phyloP scores from a whole-genome alignment of 2,888 invertebrate species.

The Heliconius ismenius region DNA sequence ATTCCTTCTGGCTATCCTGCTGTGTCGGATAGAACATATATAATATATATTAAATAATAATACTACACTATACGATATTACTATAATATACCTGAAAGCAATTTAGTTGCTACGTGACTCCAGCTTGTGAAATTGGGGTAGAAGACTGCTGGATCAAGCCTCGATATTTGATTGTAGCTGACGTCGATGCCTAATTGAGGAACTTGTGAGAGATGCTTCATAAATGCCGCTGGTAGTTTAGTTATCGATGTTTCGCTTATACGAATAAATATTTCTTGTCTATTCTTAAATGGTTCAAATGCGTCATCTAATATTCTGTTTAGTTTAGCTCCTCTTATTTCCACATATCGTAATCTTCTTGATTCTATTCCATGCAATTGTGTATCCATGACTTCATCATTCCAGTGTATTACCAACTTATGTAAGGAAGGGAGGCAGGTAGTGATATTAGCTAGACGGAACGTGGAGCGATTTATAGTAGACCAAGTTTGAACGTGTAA shows the following conservation, averaged over 20 bases:
- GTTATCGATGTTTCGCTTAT: constrained; percentile 90
- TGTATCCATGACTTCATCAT: constrained; percentile 87
- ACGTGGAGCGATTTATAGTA: constrained; percentile 85
- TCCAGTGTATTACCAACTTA: constrained; percentile 88
- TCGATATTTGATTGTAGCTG: constrained; percentile 89
- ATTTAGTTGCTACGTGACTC: constrained; percentile 93
- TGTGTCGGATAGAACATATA: too few species aligned
- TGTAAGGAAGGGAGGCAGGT: constrained; percentile 87
- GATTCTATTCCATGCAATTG: constrained; percentile 90
- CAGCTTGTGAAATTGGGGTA: constrained; percentile 93
- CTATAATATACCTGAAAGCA: constrained; percentile 86
- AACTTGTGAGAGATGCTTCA: constrained; percentile 88
- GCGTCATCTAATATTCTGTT: constrained; percentile 89
- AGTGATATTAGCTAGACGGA: constrained; percentile 86
- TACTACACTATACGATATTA: background rate
- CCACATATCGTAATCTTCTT: constrained; percentile 89
- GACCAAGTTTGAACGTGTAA: constrained; percentile 89
- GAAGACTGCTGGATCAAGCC: constrained; percentile 91
- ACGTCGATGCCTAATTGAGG: constrained; percentile 92
- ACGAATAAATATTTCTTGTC: constrained; percentile 88
- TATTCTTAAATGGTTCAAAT: constrained; percentile 87
- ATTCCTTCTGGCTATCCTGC: too few species aligned
- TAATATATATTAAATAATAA: too few species aligned
- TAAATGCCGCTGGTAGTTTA: constrained; percentile 90
- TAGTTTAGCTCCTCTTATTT: constrained; percentile 89